Evolutionary conservation across 1,140 invertebrate species (phyloP).

Genomic region (Lucilia cuprina): DNA sequence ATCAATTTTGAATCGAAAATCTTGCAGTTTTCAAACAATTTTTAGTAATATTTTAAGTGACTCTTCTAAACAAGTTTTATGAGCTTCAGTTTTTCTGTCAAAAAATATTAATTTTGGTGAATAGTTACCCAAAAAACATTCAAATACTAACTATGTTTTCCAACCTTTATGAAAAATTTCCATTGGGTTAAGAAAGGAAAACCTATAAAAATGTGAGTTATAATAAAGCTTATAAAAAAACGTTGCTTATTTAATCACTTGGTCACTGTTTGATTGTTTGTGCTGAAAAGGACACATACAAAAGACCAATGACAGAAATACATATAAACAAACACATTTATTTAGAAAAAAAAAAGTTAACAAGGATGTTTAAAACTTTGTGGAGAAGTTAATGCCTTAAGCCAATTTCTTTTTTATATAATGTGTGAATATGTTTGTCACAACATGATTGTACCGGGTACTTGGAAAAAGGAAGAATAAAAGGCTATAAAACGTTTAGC

Average conservation of each 20-base stretch:
- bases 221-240: too few species aligned
- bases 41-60: too few species aligned
- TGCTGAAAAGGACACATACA: neutral
- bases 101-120: too few species aligned
- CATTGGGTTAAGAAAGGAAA: too few species aligned
- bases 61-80: too few species aligned
- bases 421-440: neutral
- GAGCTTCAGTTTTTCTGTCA: too few species aligned
- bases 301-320: neutral
- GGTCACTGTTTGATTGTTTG: neutral
- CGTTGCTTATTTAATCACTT: neutral
- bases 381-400: conserved; percentile 16
- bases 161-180: too few species aligned
- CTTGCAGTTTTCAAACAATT: too few species aligned
- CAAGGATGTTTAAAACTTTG: neutral
- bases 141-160: too few species aligned
- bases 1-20: too few species aligned
- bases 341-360: neutral
- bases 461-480: neutral
- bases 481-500: neutral
- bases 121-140: too few species aligned
- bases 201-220: too few species aligned
- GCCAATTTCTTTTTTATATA: neutral
- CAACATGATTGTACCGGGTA: neutral
- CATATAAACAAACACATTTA: neutral